Conservation (phyloP, 2,888 invertebrate species). For the Eristalis tenax region DNA sequence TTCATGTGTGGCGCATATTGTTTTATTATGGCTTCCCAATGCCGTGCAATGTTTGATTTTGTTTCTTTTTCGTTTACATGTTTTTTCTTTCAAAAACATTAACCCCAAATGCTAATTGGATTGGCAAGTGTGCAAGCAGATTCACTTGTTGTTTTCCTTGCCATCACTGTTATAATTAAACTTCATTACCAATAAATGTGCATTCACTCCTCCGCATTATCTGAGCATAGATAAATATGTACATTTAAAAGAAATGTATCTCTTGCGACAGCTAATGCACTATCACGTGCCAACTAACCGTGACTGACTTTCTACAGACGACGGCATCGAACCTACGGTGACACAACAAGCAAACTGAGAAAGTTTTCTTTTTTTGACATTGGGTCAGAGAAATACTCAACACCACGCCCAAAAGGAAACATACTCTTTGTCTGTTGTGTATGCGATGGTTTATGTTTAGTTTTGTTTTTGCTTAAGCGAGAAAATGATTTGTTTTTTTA, state of each 20-base stretch:
- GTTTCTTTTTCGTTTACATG: slow-evolving; percentile 20
- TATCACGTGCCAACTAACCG: slow-evolving; percentile 75
- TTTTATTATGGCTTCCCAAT: slow-evolving; percentile 63
- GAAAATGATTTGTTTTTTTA: slow-evolving; percentile 9
- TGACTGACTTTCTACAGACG: slow-evolving; percentile 72
- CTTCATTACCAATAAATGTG: slow-evolving; percentile 51
- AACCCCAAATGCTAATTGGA: slow-evolving; percentile 80
- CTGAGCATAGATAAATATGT: slow-evolving; percentile 25
- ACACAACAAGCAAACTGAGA: slow-evolving; percentile 37
- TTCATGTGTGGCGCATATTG: slow-evolving; percentile 29
- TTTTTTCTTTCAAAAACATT: slow-evolving; percentile 75
- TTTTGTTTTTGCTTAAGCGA: background rate
- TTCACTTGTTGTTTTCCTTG: slow-evolving; percentile 8
- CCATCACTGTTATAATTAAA: slow-evolving; percentile 48
- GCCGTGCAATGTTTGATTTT: slow-evolving; percentile 53
- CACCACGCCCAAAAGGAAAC: slow-evolving; percentile 37
- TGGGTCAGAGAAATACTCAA: slow-evolving; percentile 20
- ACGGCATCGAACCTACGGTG: slow-evolving; percentile 26
- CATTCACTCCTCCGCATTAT: slow-evolving; percentile 4
- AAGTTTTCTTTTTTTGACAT: slow-evolving; percentile 43
- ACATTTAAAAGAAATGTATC: slow-evolving; percentile 7
- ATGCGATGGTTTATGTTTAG: background rate
- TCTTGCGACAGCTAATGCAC: slow-evolving; percentile 35
- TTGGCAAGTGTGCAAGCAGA: slow-evolving; percentile 73
- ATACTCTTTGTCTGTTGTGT: background rate